Evolutionary conservation across 23 tunicate genomes (phyloP).

Genomic region (Styela plicata): DNA sequence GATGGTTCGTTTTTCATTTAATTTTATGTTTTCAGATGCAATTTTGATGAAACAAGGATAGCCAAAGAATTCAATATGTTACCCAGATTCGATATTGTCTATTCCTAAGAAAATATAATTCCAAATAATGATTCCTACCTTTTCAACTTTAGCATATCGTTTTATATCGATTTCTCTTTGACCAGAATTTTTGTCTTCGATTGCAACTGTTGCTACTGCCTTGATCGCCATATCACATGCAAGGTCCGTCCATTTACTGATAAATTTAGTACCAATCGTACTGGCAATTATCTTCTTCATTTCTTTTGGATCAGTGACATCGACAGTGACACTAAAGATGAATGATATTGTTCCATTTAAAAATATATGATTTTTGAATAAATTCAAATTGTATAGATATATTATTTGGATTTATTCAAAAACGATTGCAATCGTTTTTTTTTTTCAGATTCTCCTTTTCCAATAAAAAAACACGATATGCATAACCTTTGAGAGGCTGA

Average conservation of each 20-base stretch:
- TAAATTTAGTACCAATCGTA: constrained; percentile 95
- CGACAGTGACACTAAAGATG: constrained; percentile 57
- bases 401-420: not conserved
- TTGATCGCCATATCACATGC: constrained; percentile 97
- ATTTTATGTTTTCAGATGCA: no score
- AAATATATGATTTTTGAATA: no score
- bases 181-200: constrained; percentile 73
- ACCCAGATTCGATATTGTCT: no score
- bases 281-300: constrained; percentile 83
- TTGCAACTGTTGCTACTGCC: constrained; percentile 79
- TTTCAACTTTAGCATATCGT: constrained; percentile 96
- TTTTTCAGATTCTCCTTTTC: no score
- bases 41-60: no score
- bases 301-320: constrained; percentile 55
- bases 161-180: constrained; percentile 89
- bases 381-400: not conserved
- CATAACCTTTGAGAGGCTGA: no score
- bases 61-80: no score
- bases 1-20: no score
- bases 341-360: no score
- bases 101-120: no score
- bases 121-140: no score
- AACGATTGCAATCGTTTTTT: not conserved
- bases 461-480: no score
- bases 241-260: constrained; percentile 89